Base-by-base conservation (phyloP, 2,888 invertebrate species). In the Celastrina argiolus region DNA sequence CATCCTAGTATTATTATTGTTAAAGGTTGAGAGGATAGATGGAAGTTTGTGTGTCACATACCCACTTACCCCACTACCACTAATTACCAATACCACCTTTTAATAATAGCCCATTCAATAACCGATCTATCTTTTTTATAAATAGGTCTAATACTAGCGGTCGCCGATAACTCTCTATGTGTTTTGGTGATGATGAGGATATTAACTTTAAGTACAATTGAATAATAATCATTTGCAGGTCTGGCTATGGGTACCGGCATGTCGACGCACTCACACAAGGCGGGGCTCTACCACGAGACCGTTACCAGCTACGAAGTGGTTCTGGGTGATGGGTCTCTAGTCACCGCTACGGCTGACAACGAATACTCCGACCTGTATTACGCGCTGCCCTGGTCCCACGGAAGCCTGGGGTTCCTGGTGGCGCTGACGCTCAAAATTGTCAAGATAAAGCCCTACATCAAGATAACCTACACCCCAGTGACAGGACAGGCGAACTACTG, bases 201-300 rank as follows among this genome's bases (percentile, higher is more conserved):
- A 14, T 22, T 7, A 1, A 31, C 7, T 61, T 61, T 1, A 41
- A 36, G 31, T 16, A 34, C 18, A 36, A 61, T 22, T 18, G 39
- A 3, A 61, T 10, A 18, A 39, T 34, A 14, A 63, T 58, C 10
- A 3, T 69, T 72, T 71, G 28, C 78, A 91, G 91, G 94, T 56
- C 82, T 94, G 26, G 94, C 94, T 0, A 88, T 95, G 78, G 94
- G 94, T 14, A 93, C 93, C 0, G 94, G 94, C n/a, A 95, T 95
- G 94, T 94, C 94, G 0, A 94, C 94, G 0, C 94, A 94, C 81
- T 94, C 94, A 0, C 94, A 95, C 81, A 94, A 94, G 78, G 93
- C 93, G 0, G 94, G 94, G 18, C 87, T 95, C 28, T 95, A 94
- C 82, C 94, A 94, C 76, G 95, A 95, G 79, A 93, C 92, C 0